phyloP scores from a whole-genome alignment of 2,888 invertebrate species.

The Harpalus rubripes region DNA sequence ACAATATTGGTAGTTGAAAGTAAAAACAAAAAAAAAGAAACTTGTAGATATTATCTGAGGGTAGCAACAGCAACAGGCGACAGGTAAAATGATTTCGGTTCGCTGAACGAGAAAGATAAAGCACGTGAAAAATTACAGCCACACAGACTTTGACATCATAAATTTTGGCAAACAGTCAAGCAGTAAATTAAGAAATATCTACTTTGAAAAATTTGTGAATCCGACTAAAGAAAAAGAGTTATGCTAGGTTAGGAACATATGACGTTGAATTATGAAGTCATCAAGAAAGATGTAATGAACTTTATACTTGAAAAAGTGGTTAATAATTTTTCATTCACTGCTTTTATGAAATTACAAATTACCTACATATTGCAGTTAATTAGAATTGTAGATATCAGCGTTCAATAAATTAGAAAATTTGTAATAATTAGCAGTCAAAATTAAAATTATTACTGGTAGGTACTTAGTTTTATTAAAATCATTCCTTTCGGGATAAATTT shows the following conservation, averaged over 20 bases:
- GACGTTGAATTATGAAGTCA: conserved; percentile 9
- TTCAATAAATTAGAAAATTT: too few relatives aligned
- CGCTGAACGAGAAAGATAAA: conserved; percentile 28
- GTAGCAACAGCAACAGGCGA: not conserved
- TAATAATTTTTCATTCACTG: not conserved
- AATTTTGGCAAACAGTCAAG: conserved; percentile 41
- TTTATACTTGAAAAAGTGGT: not conserved
- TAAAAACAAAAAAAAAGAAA: conserved; percentile 11
- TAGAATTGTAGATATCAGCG: too few relatives aligned
- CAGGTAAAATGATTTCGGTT: conserved; percentile 26
- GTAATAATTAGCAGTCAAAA: too few relatives aligned
- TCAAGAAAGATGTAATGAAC: not conserved
- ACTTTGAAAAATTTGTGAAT: conserved; percentile 18
- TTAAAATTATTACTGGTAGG: too few relatives aligned
- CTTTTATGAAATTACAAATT: not conserved
- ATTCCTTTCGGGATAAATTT: too few relatives aligned
- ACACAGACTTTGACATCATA: conserved; percentile 17
- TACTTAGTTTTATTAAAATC: too few relatives aligned
- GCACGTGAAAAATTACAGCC: conserved; percentile 11
- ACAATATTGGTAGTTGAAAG: not conserved
- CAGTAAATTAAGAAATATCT: conserved; percentile 34
- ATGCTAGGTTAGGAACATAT: conserved; percentile 28
- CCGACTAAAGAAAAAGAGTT: conserved; percentile 33
- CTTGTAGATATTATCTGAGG: not conserved
- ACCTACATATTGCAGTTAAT: not conserved